Base-by-base conservation (phyloP, 2,888 invertebrate species). In the Drosophila barbarae region DNA sequence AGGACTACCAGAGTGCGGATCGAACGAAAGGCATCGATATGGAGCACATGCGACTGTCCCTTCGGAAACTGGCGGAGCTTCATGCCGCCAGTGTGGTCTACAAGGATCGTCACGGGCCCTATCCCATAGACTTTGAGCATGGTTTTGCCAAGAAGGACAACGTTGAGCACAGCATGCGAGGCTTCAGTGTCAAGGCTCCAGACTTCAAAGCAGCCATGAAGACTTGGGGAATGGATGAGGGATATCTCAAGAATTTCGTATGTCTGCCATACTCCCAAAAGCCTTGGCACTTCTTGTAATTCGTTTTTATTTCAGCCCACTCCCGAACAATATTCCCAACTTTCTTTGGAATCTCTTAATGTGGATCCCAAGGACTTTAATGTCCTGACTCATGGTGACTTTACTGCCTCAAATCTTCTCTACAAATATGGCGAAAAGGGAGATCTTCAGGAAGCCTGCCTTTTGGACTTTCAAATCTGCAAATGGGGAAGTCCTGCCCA, bases 21-120 rank as follows among this genome's bases (percentile, higher is more conserved):
- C 86, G 88, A 0, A 65, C 72, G 0, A 72, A 76, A 3, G 88
- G 88, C 0, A 65, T 87, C 2, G 81, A 87, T 55, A 74, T 86
- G 72, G 51, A 36, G 0, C 87, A 88, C 6, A 85, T 87, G 69
- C 60, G 72, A 21, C 39, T 70, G 3, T 69, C 76, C 3, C 46
- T 89, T 1, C 60, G 56, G 5, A 82, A 84, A 9, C 53, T 89
- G 36, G 89, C 89, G 1, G 80, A 88, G 39, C 77, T 86, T 15
- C 89, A 88, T 80, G 89, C 89, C 2, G 88, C 84, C 2, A 81
- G 86, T 15, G 83, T 79, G 3, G 84, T 86, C 7, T 84, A 82
- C 59, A 74, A 71, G 1, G 81, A 86, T 6, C 65, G 73, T 5
- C 67, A 86, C 53, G 86, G 84, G 0, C 72, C 73, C 0, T 84